Percentiles rank a stretch among this genome's conserved stretches.
These are phyloP conservation scores for Ormyrus pomaceus DNA, from an alignment of 2,888 invertebrate genomes.

Conservation along the genomic window DNA sequence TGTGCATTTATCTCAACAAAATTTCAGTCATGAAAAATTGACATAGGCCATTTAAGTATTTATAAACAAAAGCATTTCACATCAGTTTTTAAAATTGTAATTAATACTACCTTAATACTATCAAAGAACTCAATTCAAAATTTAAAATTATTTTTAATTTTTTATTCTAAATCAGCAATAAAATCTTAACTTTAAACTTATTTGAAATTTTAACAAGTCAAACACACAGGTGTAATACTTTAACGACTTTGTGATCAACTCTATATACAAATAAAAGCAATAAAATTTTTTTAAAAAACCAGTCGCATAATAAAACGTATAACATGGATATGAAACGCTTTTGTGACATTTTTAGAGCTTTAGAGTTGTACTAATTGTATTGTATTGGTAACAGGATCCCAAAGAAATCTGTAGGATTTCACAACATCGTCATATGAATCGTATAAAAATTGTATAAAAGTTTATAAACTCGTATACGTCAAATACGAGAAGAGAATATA, in stretches of 20 bases:
- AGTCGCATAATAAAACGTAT: constrained; percentile 18
- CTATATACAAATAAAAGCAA: constrained; percentile 19
- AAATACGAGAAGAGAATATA: constrained; percentile 49
- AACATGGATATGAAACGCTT: constrained; percentile 51
- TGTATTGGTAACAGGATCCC: constrained; percentile 52
- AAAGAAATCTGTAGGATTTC: constrained; percentile 54
- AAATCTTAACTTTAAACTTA: constrained; percentile 31
- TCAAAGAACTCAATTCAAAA: constrained; percentile 22
- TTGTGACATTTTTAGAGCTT: constrained; percentile 40
- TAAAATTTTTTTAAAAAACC: constrained; percentile 28
- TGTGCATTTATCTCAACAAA: constrained; percentile 44
- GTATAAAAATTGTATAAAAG: constrained; percentile 56
- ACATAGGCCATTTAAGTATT: constrained; percentile 41
- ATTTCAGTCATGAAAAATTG: constrained; percentile 48
- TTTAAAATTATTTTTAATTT: constrained; percentile 9
- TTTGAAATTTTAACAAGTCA: constrained; percentile 47
- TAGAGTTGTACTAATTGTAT: constrained; percentile 53
- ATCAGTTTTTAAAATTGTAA: constrained; percentile 30
- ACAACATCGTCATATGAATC: constrained; percentile 46
- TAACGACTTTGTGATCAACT: constrained; percentile 39
- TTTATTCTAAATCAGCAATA: constrained; percentile 20
- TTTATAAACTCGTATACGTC: constrained; percentile 48
- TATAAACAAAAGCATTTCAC: constrained; percentile 52
- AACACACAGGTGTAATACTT: constrained; percentile 20
- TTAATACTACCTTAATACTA: constrained; percentile 8